Base-by-base conservation (phyloP, 2,113 vertebrate genomes). In the Coturnix japonica region DNA sequence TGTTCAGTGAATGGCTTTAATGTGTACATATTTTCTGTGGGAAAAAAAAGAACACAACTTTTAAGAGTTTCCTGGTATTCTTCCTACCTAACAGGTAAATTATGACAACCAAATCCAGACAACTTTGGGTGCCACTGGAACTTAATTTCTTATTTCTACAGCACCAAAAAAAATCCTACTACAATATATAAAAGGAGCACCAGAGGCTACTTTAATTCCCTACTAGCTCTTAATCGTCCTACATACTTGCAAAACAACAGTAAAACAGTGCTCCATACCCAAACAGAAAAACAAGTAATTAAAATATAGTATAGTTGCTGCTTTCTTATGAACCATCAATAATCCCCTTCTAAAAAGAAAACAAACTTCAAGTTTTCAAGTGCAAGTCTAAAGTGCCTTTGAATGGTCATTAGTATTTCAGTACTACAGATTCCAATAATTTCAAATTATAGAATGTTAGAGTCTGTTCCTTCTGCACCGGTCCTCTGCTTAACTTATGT, bases 211-310 rank as follows among this genome's bases (percentile, higher is more conserved):
- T 60, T 61, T n/a, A 81, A 63, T 57, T 21, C 69, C 53, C 54
- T 35, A 74, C 81, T 89, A 67, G 51, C 35, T 44, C 65, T 87
- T 92, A 87, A 93, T 86, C 59, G 71, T n/a, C 61, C 49, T 51
- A 21, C 37, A 37, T 69, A 39, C 76, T 70, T 91, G 75, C 65
- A 21, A 9, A 60, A 69, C 72, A 89, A 19, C n/a, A 43, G 9
- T 63, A 66, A 78, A 66, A 72, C 39, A 91, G 53, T 87, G 74
- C 65, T 92, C 56, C 9, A 61, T 60, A 63, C 85, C 71, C 76
- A 43, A 85, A 74, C 26, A 67, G 51, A 67, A 80, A 65, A 56
- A 31, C 31, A 67, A 51, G 43, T 37, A 44, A 9, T 73, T 85
- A 82, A 23, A 53, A 89, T 66, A 84, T 61, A 53, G 47, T 28